A percentile compares a stretch with the other conserved stretches of the same genome.
phyloP scores from a whole-genome alignment of 2,113 vertebrate species.

The Scomber colias region DNA sequence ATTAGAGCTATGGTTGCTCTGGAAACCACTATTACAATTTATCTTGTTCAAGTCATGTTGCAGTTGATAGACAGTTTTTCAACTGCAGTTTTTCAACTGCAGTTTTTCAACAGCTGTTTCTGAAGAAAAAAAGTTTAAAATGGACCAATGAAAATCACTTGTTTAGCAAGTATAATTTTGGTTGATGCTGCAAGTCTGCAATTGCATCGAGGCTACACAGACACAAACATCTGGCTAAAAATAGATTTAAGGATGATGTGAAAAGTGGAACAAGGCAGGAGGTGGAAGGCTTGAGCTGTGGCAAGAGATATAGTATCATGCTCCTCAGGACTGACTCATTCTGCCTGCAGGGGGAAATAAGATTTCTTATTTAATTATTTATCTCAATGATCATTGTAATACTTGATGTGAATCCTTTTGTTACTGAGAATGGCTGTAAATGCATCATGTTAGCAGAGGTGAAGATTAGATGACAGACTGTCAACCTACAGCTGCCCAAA shows the following conservation, averaged over 20 bases:
- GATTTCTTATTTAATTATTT: neutral
- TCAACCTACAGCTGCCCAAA: neutral
- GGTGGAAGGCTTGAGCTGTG: neutral
- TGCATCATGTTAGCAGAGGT: neutral
- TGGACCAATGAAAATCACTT: too few species aligned
- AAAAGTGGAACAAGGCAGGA: neutral
- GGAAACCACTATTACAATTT: constrained; percentile 31
- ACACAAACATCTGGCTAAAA: neutral
- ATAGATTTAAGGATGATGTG: neutral
- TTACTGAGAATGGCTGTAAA: neutral
- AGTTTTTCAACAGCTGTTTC: neutral
- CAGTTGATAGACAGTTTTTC: neutral
- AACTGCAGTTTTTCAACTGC: neutral
- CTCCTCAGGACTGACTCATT: neutral
- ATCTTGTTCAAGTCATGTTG: neutral
- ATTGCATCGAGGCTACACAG: neutral
- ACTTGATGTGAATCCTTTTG: neutral
- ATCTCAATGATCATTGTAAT: neutral
- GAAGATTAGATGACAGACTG: neutral
- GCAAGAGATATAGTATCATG: neutral
- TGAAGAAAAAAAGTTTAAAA: neutral
- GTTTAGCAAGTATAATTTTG: too few species aligned
- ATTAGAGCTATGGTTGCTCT: constrained; percentile 30
- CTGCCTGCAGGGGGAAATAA: neutral
- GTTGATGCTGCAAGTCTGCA: neutral